Evolutionary conservation across 2,888 invertebrate genomes (phyloP).

Genomic region (Chrysina gloriosa): DNA sequence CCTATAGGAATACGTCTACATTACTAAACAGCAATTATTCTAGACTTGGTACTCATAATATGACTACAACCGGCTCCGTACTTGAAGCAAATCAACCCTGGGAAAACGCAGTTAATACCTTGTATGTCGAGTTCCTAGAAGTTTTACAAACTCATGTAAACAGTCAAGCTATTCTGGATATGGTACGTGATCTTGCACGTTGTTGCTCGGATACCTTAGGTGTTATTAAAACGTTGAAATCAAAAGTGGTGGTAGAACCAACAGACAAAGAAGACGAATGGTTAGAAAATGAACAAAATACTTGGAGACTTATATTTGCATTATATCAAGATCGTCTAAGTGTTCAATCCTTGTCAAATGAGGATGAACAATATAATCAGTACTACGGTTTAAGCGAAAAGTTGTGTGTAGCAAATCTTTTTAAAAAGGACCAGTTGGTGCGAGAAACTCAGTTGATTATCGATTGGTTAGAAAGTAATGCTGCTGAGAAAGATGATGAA

Average conservation of each 20-base stretch:
- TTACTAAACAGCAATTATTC: conserved; percentile 44
- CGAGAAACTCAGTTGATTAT: conserved; percentile 85
- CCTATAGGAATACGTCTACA: conserved; percentile 9
- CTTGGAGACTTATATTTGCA: conserved; percentile 87
- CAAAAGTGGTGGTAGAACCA: conserved; percentile 55
- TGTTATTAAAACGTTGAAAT: conserved; percentile 60
- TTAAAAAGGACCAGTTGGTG: conserved; percentile 68
- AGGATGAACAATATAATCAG: conserved; percentile 51
- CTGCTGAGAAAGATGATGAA: conserved; percentile 68
- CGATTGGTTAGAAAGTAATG: conserved; percentile 92
- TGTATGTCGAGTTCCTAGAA: conserved; percentile 63
- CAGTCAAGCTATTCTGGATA: conserved; percentile 59
- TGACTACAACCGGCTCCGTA: conserved; percentile 57
- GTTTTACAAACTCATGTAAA: conserved; percentile 59
- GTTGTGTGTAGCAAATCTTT: conserved; percentile 70
- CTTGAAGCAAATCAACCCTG: conserved; percentile 58
- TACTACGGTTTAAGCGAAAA: conserved; percentile 70
- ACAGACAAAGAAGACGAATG: conserved; percentile 63
- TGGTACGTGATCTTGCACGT: conserved; percentile 60
- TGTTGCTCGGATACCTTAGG: conserved; percentile 62
- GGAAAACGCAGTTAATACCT: conserved; percentile 58
- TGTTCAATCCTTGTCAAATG: conserved; percentile 58
- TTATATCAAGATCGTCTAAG: conserved; percentile 84
- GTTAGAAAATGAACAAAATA: conserved; percentile 86
- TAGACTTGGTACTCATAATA: conserved; percentile 48